These are phyloP conservation scores for Pimephales promelas DNA, from an alignment of 2,113 vertebrate species.

Conservation along the genomic window DNA sequence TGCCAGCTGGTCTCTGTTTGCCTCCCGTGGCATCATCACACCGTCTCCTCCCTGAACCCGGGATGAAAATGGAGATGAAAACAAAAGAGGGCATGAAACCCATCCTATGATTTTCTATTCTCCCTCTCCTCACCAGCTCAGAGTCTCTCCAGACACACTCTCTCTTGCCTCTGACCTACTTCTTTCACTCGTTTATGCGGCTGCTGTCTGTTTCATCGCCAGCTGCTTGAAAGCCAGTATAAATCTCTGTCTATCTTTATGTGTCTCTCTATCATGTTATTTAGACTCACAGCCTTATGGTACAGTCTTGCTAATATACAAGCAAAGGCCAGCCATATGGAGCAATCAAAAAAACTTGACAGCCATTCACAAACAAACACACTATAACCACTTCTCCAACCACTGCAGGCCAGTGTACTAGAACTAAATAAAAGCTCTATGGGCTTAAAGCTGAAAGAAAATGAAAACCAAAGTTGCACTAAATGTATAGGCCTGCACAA, in stretches of 20 bases:
- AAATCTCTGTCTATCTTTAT: conserved; percentile 23
- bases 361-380: not conserved
- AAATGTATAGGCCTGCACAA: no score
- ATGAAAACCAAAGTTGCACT: no score
- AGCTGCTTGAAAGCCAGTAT: conserved; percentile 39
- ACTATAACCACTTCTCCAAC: not conserved
- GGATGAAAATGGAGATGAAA: conserved; percentile 45
- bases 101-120: conserved; percentile 46
- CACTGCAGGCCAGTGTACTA: not conserved
- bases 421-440: not conserved
- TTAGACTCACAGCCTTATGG: conserved; percentile 3
- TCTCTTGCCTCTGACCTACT: conserved; percentile 54
- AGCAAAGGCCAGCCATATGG: conserved; percentile 27
- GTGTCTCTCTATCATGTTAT: not conserved
- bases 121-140: conserved; percentile 25
- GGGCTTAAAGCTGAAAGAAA: not conserved
- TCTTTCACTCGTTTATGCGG: conserved; percentile 52
- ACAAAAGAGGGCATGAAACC: conserved; percentile 37
- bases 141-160: conserved; percentile 39
- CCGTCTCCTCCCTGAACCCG: conserved; percentile 28
- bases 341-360: not conserved
- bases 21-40: conserved; percentile 45
- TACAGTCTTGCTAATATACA: conserved; percentile 8
- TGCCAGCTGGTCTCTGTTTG: conserved; percentile 44
- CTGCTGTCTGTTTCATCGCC: conserved; percentile 35